Evolutionary conservation across 2,888 invertebrate species (phyloP), one percentile per base, ranked within the genome.

Genomic region (Tyria jacobaeae): DNA sequence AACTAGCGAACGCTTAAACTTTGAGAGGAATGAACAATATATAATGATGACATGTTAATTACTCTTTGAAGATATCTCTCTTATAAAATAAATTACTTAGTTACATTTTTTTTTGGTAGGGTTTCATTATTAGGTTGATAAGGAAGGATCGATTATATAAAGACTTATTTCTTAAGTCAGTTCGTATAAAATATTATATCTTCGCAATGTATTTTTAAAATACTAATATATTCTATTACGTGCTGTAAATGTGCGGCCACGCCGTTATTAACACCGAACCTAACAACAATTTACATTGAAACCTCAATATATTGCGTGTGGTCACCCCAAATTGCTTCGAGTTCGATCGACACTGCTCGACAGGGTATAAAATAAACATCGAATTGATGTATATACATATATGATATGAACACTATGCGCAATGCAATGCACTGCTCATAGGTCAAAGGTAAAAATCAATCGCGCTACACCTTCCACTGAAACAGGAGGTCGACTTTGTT

Each of bases 371-470:
- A 15, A 0, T n/a, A 37, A 6, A 27, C 5, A 31, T 14, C 41
- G 27, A 41, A 25, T 21, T 31, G 31, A 31, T 55, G 31, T 44
- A 37, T 15, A 5, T 53, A 53, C n/a, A 21, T 21, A 14, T 21
- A 54, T 5, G 54, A 21, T 41, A 31, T 55, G 21, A 34, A 44
- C 41, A 41, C 41, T n/a, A 47, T 56, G 56, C 47, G 47, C 56
- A 25, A 21, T 55, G 34, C 31, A 34, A 47, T 44, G 31, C 9
- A 12, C n/a, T 34, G 44, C 27, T 41, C 54, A 44, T 31, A 44
- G 44, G 31, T 44, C 54, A 31, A 17, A 44, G 15, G 54, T 44
- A 56, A 35, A 55, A 56, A 35, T 48, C 55, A 35, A 56, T 56
- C 24, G 47, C 9, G 25, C 24, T 31, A n/a, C 24, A 47, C n/a